These are phyloP conservation scores for Heliconius aoede DNA, from an alignment of 2,888 invertebrate genomes.

Conservation along the genomic window DNA sequence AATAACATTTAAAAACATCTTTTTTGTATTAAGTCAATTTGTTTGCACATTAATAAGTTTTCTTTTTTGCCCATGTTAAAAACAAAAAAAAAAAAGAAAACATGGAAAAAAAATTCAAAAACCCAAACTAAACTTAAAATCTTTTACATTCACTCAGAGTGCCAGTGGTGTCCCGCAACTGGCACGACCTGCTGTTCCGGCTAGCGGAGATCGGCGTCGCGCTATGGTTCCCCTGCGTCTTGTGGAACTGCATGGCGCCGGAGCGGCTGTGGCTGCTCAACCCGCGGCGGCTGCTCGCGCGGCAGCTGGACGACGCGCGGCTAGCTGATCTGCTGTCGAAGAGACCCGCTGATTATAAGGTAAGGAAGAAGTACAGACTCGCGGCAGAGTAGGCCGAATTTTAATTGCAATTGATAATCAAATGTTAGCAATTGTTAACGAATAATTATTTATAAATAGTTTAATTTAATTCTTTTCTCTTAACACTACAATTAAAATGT, in stretches of 20 bases:
- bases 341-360: slow-evolving; percentile 71
- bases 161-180: slow-evolving; percentile 94
- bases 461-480: no score
- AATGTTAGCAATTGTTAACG: no score
- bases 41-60: background rate
- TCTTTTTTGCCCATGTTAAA: background rate
- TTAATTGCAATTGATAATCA: no score
- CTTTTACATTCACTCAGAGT: slow-evolving; percentile 64
- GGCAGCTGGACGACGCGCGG: slow-evolving; percentile 84
- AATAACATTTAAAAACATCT: no score
- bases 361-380: slow-evolving; percentile 43
- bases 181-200: slow-evolving; percentile 95
- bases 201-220: slow-evolving; percentile 96
- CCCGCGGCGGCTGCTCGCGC: slow-evolving; percentile 92
- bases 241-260: slow-evolving; percentile 98
- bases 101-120: background rate
- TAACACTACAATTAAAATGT: no score
- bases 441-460: no score
- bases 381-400: background rate
- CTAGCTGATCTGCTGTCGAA: slow-evolving; percentile 73
- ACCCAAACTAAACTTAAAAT: background rate
- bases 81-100: no score
- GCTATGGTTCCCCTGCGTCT: slow-evolving; percentile 97
- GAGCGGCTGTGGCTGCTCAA: slow-evolving; percentile 97
- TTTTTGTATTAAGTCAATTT: background rate